Base-by-base conservation (phyloP, 1,140 invertebrate genomes). In the Aphaenogaster ashmeadi region DNA sequence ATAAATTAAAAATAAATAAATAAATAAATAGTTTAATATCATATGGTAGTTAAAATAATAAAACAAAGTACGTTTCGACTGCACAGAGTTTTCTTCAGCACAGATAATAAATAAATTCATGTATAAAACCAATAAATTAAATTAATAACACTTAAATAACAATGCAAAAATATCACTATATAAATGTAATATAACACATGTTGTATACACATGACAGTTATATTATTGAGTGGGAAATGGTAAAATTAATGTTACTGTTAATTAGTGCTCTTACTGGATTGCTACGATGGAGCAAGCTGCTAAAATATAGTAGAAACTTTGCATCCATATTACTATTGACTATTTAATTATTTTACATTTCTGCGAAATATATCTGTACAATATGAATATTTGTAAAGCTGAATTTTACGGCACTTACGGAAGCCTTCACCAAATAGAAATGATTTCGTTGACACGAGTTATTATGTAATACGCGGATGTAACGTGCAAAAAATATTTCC, bases 381-480 rank as follows among this genome's bases (percentile, higher is more conserved):
- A 27, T 18, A 52, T n/a, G 38, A 36, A 64, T 33, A 67, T 69
- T 44, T 36, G 6, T 52, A 52, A 71, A 71, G 11, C 11, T 50
- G 5, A 71, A 33, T 1, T 71, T 15, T 9, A 50, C 11, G 13
- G 7, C 2, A 18, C 21, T 75, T 75, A 27, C 13, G 13, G 1
- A 44, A 38, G 27, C 15, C 7, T 44, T 33, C 18, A 9, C 1
- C 1, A n/a, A 77, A 60, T 58, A 18, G 3, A 58, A 58, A 58
- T 4, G 2, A 18, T 44, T 77, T 60, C 13, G 9, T 56, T 60
- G 38, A n/a, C 11, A 71, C 9, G 18, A 44, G 6, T 66, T 38
- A 38, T 66, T 80, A 60, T 18, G 13, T 18, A 77, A 77, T n/a
- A 79, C n/a, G 36, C 44, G 44, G 60, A 67, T 13, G 33, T 67